These are phyloP conservation scores for Erebia palarica DNA, from an alignment of 2,888 invertebrate species.

Conservation along the genomic window DNA sequence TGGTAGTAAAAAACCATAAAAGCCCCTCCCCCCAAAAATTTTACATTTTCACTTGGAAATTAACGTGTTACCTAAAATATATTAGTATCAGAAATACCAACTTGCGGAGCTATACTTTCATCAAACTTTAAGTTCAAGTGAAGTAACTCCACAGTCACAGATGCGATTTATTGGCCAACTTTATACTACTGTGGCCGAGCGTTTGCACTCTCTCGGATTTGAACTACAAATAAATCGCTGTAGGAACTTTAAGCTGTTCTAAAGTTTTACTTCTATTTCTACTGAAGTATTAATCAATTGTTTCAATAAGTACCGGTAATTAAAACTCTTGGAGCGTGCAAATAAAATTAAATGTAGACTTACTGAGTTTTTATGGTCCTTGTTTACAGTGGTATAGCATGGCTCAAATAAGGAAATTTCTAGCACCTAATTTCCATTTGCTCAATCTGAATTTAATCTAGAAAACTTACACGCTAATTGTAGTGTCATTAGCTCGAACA, in stretches of 20 bases:
- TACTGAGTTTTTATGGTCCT: not conserved
- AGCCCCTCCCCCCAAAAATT: too few species aligned
- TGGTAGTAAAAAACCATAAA: too few species aligned
- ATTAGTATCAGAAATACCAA: conserved; percentile 11
- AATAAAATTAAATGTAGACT: not conserved
- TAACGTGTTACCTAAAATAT: too few species aligned
- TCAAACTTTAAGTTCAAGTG: conserved; percentile 26
- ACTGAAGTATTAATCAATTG: conserved; percentile 10
- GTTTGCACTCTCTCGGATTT: conserved; percentile 25
- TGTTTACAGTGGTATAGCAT: not conserved
- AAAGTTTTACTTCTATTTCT: conserved; percentile 13
- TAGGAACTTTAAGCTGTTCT: conserved; percentile 12
- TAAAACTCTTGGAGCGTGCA: conserved; percentile 3
- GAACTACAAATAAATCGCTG: conserved; percentile 25
- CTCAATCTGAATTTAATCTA: too few species aligned
- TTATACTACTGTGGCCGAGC: conserved; percentile 18
- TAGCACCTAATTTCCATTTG: too few species aligned
- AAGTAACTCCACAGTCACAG: conserved; percentile 21
- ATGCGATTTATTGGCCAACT: conserved; percentile 26
- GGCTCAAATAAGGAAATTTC: too few species aligned
- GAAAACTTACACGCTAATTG: too few species aligned
- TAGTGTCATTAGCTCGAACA: too few species aligned
- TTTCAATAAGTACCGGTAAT: not conserved
- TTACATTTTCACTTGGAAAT: too few species aligned
- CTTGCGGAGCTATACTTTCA: conserved; percentile 8